Evolutionary conservation across 2,888 invertebrate genomes (phyloP).

Genomic region (Drosophila falleni): DNA sequence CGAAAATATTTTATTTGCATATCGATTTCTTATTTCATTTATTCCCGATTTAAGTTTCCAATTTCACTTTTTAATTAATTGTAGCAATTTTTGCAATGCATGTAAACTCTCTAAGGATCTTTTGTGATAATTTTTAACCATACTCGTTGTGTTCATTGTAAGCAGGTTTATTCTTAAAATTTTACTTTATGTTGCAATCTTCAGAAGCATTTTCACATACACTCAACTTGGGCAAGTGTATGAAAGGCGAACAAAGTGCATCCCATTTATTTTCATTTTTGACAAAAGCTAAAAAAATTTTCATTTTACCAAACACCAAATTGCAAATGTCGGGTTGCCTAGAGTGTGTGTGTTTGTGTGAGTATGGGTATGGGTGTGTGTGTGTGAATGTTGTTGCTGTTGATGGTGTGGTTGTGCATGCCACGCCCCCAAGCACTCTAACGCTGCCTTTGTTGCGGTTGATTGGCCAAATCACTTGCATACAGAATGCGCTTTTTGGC

Average conservation of each 20-base stretch:
- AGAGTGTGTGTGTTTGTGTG: slow-evolving; percentile 6
- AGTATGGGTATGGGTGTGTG: slow-evolving; percentile 6
- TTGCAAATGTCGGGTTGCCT: slow-evolving; percentile 53
- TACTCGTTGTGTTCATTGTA: not conserved
- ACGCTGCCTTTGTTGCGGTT: slow-evolving; percentile 60
- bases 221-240: slow-evolving; percentile 6
- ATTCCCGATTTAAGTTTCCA: not conserved
- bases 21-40: not conserved
- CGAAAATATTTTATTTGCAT: not conserved
- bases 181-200: slow-evolving; percentile 8
- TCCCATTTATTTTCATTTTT: slow-evolving; percentile 72
- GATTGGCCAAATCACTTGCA: slow-evolving; percentile 76
- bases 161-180: not conserved
- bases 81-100: not conserved
- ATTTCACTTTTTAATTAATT: not conserved
- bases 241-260: slow-evolving; percentile 38
- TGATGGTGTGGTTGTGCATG: slow-evolving; percentile 18
- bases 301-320: slow-evolving; percentile 50
- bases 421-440: slow-evolving; percentile 21
- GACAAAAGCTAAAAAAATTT: slow-evolving; percentile 47
- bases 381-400: slow-evolving; percentile 11
- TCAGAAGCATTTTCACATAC: slow-evolving; percentile 4
- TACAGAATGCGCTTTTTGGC: slow-evolving; percentile 59
- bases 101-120: not conserved
- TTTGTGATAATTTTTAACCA: not conserved